A percentile compares a stretch with the other conserved stretches of the same genome.
These are phyloP conservation scores for Seira musarum DNA, from an alignment of 2,888 invertebrate genomes.

Conservation along the genomic window DNA sequence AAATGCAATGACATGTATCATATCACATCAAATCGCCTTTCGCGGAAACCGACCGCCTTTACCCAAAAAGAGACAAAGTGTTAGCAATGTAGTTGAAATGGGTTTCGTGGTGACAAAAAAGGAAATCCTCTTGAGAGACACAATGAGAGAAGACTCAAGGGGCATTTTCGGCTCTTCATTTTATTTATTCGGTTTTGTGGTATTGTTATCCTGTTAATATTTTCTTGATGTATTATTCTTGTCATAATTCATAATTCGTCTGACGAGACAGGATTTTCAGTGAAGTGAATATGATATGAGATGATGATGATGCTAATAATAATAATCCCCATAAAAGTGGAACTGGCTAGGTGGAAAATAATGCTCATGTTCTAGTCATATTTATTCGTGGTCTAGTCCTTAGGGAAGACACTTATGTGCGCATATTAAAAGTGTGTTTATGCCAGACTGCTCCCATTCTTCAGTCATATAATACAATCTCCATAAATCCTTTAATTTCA, in stretches of 20 bases:
- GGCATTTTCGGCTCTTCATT: background rate
- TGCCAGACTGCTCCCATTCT: background rate
- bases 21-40: background rate
- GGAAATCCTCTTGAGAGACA: background rate
- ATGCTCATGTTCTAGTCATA: no score
- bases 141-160: constrained; percentile 17
- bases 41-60: background rate
- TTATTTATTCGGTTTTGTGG: constrained; percentile 22
- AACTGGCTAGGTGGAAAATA: no score
- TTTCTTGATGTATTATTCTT: constrained; percentile 32
- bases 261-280: constrained; percentile 26
- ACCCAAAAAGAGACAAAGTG: background rate
- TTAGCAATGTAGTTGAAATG: background rate
- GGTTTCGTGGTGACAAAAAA: constrained; percentile 9
- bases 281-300: background rate
- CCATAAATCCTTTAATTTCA: constrained; percentile 16
- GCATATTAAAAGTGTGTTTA: background rate
- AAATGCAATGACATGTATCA: constrained; percentile 2
- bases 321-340: no score
- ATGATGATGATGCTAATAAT: no score
- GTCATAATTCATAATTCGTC: constrained; percentile 24
- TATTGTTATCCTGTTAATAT: constrained; percentile 41
- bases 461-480: background rate
- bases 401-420: no score
- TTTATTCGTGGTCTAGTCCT: no score